Evolutionary conservation across 2,888 invertebrate species (phyloP), one percentile per base, ranked within the genome.

Genomic region (Drosophila nr. medialis): DNA sequence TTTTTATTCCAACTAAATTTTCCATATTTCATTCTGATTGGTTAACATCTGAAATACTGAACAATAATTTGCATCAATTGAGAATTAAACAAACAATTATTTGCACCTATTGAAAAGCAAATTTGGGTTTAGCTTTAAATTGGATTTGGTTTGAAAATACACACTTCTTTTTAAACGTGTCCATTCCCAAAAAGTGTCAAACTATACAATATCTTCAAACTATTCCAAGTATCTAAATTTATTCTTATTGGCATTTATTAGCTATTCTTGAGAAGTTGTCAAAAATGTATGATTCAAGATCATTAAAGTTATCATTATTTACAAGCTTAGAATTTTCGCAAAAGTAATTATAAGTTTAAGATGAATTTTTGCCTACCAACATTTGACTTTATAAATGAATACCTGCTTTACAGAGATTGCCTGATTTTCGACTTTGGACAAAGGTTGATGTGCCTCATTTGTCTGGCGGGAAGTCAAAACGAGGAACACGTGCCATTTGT

Each of bases 401-500:
- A 24, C 24, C 21, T 11, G 27, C 42, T 21, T 1, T 30, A 24
- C 6, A 15, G 6, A 40, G 13, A 40, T 50, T 70, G 45, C 32
- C 42, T 70, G 38, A 24, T 48, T 36, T 40, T 24, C 1, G 49
- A 10, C 11, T 15, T 29, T 48, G 29, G 72, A 24, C 51, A 56
- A 45, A 66, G 72, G 77, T 80, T 80, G 66, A 64, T 64, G 81
- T 63, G 64, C 64, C 38, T 50, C 36, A 48, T 59, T 54, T 45
- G 40, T n/a, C 29, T 55, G 61, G 45, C 48, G 70, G 40, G 58
- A 56, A 70, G 68, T 55, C 68, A 55, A 69, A 65, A 54, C 50
- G 48, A 8, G 62, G 27, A 85, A 80, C 86, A 88, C 88, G 88
- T 85, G 88, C 83, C 86, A 73, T 76, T 86, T 81, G 64, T 82